Percentiles rank a stretch among this genome's conserved stretches.
These are phyloP conservation scores for Mugil cephalus DNA, from an alignment of 2,113 vertebrate genomes.

Conservation along the genomic window DNA sequence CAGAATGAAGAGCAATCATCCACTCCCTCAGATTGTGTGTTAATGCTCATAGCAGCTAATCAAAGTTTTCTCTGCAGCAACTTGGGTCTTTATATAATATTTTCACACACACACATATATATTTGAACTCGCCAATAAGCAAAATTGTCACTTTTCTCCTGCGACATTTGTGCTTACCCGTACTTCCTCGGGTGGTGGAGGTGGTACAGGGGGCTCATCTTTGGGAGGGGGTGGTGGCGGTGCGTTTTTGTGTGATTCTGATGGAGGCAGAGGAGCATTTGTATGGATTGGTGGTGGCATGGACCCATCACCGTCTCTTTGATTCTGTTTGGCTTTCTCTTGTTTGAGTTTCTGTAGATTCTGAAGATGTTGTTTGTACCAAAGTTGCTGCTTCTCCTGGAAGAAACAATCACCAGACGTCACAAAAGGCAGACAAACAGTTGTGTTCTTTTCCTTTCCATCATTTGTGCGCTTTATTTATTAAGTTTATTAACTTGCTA, in stretches of 20 bases:
- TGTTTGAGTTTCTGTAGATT: constrained; percentile 88
- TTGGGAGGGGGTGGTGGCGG: constrained; percentile 88
- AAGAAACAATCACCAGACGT: constrained; percentile 9
- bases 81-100: not conserved
- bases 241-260: constrained; percentile 79
- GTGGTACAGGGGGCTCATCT: constrained; percentile 86
- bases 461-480: no score
- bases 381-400: constrained; percentile 95
- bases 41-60: not conserved
- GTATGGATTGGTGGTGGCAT: constrained; percentile 8
- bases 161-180: constrained; percentile 50
- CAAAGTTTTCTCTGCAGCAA: not conserved
- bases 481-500: no score
- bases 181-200: constrained; percentile 87
- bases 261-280: constrained; percentile 78
- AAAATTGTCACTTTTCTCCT: no score
- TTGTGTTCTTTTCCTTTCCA: not conserved
- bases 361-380: constrained; percentile 96
- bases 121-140: not conserved
- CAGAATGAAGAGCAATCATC: no score
- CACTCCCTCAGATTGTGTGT: no score
- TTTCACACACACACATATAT: not conserved
- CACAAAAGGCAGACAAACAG: not conserved
- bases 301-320: constrained; percentile 48
- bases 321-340: constrained; percentile 84